These are phyloP conservation scores for Nebria ingens DNA, from an alignment of 1,140 invertebrate species.

Conservation along the genomic window DNA sequence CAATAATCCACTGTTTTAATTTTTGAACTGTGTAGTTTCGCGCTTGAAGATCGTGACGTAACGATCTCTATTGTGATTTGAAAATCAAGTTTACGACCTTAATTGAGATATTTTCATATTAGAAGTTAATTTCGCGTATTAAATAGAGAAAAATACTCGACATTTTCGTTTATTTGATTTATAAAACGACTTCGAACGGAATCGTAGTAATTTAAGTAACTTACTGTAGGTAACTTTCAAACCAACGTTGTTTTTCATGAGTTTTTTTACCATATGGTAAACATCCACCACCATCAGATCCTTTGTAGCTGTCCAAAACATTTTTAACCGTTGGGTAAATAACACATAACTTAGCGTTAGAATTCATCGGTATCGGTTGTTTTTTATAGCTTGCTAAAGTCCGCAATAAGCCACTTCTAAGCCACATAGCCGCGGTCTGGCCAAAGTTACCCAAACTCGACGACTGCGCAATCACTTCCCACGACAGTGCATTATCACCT, in stretches of 20 bases:
- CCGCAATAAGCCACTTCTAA: conserved; percentile 51
- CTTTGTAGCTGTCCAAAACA: conserved; percentile 74
- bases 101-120: conserved; percentile 10
- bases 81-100: background rate
- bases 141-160: conserved; percentile 9
- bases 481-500: conserved; percentile 43
- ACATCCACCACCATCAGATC: conserved; percentile 71
- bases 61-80: no score
- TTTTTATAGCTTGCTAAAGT: conserved; percentile 46
- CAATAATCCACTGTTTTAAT: no score
- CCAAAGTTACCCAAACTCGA: conserved; percentile 86
- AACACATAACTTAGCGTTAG: conserved; percentile 30
- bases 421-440: conserved; percentile 54
- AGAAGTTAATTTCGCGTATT: conserved; percentile 12
- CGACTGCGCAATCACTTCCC: conserved; percentile 71
- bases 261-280: conserved; percentile 74
- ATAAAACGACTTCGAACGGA: background rate
- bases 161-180: conserved; percentile 1
- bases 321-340: conserved; percentile 68
- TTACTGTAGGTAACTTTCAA: conserved; percentile 68
- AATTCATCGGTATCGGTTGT: conserved; percentile 22
- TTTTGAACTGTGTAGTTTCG: no score
- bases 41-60: no score
- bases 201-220: conserved; percentile 24
- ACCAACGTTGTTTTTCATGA: conserved; percentile 79